Conservation (phyloP, 2,888 invertebrate genomes). For the Adineta ricciae region DNA sequence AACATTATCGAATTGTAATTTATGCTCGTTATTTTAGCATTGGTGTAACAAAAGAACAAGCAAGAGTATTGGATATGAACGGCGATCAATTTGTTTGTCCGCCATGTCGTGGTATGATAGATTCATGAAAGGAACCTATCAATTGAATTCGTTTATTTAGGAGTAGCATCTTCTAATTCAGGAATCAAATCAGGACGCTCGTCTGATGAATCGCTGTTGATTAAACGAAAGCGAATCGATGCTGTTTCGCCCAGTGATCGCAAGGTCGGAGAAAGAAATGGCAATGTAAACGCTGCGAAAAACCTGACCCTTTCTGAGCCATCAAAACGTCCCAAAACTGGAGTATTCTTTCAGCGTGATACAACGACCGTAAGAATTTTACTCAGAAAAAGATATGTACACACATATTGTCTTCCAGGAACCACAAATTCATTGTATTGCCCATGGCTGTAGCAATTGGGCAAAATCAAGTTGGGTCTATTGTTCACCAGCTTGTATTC, state of each 20-base stretch:
- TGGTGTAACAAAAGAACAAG: background rate
- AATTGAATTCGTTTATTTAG: background rate
- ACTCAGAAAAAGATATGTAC: background rate
- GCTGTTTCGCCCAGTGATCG: background rate
- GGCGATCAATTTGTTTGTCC: background rate
- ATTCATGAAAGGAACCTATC: too few relatives aligned
- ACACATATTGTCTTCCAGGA: background rate
- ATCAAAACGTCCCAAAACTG: background rate
- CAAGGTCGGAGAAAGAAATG: background rate
- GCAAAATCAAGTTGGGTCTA: background rate
- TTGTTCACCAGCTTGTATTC: background rate
- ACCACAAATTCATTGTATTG: background rate
- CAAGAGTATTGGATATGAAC: background rate
- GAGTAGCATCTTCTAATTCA: background rate
- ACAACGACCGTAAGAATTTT: background rate
- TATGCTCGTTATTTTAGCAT: background rate
- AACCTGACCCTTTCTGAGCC: background rate
- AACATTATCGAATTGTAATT: background rate
- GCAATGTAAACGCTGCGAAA: background rate
- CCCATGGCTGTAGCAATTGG: background rate
- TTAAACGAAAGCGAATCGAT: background rate
- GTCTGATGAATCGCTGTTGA: background rate
- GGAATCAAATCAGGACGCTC: background rate
- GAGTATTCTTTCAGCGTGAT: background rate
- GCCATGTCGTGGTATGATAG: background rate